phyloP scores from a whole-genome alignment of 1,140 invertebrate species.

The Apis dorsata region DNA sequence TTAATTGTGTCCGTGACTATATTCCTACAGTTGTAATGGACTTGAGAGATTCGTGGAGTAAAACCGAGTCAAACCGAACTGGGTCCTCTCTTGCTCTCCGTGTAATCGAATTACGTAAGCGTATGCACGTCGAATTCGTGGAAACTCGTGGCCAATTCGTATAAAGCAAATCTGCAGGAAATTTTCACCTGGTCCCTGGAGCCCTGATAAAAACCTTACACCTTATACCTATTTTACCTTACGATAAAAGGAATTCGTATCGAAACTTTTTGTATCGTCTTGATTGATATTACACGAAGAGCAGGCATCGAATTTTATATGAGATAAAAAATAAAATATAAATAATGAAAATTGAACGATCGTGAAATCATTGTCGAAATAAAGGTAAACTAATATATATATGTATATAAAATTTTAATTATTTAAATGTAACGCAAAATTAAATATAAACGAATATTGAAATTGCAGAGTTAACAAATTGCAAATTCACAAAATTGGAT shows the following conservation, averaged over 20 bases:
- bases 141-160: constrained; percentile 31
- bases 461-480: too few species aligned
- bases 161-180: constrained; percentile 8
- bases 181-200: constrained; percentile 10
- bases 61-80: constrained; percentile 51
- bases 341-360: background rate
- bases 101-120: constrained; percentile 61
- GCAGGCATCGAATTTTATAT: background rate
- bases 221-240: too few species aligned
- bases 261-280: too few species aligned
- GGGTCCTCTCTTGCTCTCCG: constrained; percentile 51
- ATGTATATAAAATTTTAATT: too few species aligned
- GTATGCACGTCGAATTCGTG: constrained; percentile 55
- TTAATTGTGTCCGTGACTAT: constrained; percentile 41
- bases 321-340: background rate
- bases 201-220: constrained; percentile 14
- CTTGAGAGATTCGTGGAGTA: constrained; percentile 48
- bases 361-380: too few species aligned
- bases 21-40: constrained; percentile 35
- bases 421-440: too few species aligned
- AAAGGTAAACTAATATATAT: too few species aligned
- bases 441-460: too few species aligned
- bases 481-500: too few species aligned
- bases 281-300: constrained; percentile 1
- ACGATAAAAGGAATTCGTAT: background rate